Evolutionary conservation across 2,888 invertebrate genomes (phyloP).

Genomic region (Xestia ashworthii): DNA sequence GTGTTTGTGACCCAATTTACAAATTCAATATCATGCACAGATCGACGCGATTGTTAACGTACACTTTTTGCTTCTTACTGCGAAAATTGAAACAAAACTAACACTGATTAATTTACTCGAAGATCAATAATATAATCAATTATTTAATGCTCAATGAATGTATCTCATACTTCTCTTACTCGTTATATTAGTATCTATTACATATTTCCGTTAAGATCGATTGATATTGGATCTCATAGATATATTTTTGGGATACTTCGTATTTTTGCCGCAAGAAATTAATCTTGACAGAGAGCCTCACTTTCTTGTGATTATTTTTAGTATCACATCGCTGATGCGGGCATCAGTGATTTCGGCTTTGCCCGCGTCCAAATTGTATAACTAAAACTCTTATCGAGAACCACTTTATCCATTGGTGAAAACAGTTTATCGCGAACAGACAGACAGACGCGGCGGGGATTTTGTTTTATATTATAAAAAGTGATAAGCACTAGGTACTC

Average conservation of each 20-base stretch:
- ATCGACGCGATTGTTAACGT: neutral
- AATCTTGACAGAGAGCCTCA: too few relatives aligned
- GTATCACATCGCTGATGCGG: neutral
- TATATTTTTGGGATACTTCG: neutral
- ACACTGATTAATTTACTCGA: neutral
- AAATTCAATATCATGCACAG: neutral
- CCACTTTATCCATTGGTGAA: too few relatives aligned
- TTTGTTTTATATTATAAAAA: too few relatives aligned
- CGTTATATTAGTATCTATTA: neutral
- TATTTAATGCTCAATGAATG: neutral
- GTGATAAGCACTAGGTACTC: neutral
- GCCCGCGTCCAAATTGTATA: too few relatives aligned
- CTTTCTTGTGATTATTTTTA: neutral
- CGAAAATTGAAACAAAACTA: neutral
- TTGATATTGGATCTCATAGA: neutral
- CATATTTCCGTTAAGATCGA: neutral
- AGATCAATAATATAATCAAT: too few relatives aligned
- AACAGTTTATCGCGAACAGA: too few relatives aligned
- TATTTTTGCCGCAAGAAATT: neutral
- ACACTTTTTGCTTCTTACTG: neutral
- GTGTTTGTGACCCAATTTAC: neutral
- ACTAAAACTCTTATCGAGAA: too few relatives aligned
- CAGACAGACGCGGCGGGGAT: too few relatives aligned
- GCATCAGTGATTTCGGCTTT: too few relatives aligned
- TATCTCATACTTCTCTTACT: neutral